Base-by-base conservation (phyloP, 1,140 invertebrate genomes). In the Panulirus ornatus region DNA sequence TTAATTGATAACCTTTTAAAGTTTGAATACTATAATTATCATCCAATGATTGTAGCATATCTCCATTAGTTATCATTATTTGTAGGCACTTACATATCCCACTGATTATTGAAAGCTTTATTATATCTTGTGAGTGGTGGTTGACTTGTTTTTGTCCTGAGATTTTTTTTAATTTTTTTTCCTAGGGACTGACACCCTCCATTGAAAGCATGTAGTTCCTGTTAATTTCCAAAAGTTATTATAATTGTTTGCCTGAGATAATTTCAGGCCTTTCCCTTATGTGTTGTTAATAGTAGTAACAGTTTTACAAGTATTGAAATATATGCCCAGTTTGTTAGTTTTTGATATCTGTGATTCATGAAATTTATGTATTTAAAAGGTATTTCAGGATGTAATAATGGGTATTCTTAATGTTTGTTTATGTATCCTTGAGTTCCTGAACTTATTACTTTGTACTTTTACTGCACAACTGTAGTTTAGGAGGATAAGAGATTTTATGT, bases 311-410 rank as follows among this genome's bases (percentile, higher is more conserved):
- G 70, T 71, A 84, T 84, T 84, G 63, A 71, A 73, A 71, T 70
- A 30, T 84, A 70, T 63, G 44, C 70, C 27, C 58, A 84, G 44
- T 84, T 84, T 84, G 83, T 84, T 84, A 84, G 47, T 84, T 84
- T 84, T 84, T 84, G 36, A 84, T 84, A 84, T 84, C 58, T 81
- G 78, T 81, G 78, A 81, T 81, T 81, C 44, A 84, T 71, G 70
- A 84, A 84, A 63, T 73, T 66, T n/a, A 73, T 73, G 83, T 70
- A 84, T 84, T 84, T 63, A 63, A 47, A 84, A 84, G 83, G 66
- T 73, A 84, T 84, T 84, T 84, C 66, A 73, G 44, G 83, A 84
- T 73, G 70, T 71, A 84, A 71, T 73, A 73, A 73, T 84, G 70
- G 66, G 82, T 84, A 84, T 84, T 84, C 63, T 84, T 73, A 73